A percentile compares a stretch with the other conserved stretches of the same genome.
These are phyloP conservation scores for Agrilus mali DNA, from an alignment of 2,888 invertebrate species.

Conservation along the genomic window DNA sequence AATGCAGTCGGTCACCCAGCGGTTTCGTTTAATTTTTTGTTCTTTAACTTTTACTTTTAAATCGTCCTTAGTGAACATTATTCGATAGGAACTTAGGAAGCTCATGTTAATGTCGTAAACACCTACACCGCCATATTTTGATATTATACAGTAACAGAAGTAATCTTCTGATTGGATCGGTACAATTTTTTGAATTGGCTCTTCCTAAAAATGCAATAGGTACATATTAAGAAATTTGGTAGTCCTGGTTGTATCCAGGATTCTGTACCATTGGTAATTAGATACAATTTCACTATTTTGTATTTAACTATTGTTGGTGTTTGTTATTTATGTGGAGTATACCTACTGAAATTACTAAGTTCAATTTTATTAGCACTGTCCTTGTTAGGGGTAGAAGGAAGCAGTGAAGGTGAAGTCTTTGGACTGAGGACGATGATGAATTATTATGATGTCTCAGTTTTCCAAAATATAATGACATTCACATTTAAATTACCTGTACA, in stretches of 20 bases:
- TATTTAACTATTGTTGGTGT: too few species aligned
- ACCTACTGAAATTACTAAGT: too few species aligned
- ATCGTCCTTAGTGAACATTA: slow-evolving; percentile 42
- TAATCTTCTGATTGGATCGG: slow-evolving; percentile 41
- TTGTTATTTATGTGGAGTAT: too few species aligned
- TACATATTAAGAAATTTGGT: neutral
- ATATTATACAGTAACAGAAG: slow-evolving; percentile 47
- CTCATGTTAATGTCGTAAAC: slow-evolving; percentile 44
- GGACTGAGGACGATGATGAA: too few species aligned
- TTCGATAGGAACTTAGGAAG: slow-evolving; percentile 38
- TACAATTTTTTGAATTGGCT: slow-evolving; percentile 45
- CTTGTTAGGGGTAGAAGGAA: too few species aligned
- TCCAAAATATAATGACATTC: neutral
- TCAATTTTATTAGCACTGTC: too few species aligned
- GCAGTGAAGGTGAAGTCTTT: too few species aligned
- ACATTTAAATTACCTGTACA: slow-evolving; percentile 18
- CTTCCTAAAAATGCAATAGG: slow-evolving; percentile 35
- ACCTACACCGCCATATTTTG: slow-evolving; percentile 46
- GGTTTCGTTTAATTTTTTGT: slow-evolving; percentile 34
- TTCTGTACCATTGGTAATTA: too few species aligned
- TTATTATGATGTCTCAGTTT: too few species aligned
- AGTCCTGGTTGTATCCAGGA: too few species aligned
- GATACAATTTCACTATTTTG: too few species aligned
- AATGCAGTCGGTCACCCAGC: slow-evolving; percentile 51
- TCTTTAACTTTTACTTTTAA: slow-evolving; percentile 28